Conservation (phyloP, 2,888 invertebrate genomes). For the Lamproptera curius region DNA sequence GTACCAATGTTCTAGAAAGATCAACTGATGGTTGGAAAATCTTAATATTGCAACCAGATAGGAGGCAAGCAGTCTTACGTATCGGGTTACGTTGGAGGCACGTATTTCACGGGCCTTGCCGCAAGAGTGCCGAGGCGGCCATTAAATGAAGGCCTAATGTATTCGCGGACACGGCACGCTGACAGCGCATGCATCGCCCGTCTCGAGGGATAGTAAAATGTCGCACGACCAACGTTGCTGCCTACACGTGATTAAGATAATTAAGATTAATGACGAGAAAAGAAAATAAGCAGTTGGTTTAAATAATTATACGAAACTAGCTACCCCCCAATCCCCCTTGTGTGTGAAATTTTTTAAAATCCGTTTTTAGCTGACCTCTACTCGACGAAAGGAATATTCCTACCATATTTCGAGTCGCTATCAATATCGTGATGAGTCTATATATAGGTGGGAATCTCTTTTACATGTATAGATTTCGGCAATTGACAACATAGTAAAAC, state of each 20-base stretch:
- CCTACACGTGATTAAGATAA: background rate
- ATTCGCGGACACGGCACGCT: constrained; percentile 55
- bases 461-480: no score
- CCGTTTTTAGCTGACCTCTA: no score
- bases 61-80: constrained; percentile 7
- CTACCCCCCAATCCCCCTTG: no score
- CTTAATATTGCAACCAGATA: no score
- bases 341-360: no score
- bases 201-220: constrained; percentile 23
- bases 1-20: no score
- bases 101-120: constrained; percentile 28
- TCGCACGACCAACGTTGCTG: constrained; percentile 8
- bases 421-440: no score
- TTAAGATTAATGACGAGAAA: background rate
- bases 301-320: background rate
- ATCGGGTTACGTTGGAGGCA: constrained; percentile 13
- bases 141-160: constrained; percentile 40
- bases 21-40: no score
- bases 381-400: no score
- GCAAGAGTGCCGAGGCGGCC: constrained; percentile 33
- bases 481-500: no score
- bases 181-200: constrained; percentile 36
- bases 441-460: no score
- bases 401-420: no score
- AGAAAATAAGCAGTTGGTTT: background rate